Percentiles rank a stretch among this genome's conserved stretches.
phyloP scores from a whole-genome alignment of 2,113 vertebrate species.

The human (Homo sapiens) region DNA sequence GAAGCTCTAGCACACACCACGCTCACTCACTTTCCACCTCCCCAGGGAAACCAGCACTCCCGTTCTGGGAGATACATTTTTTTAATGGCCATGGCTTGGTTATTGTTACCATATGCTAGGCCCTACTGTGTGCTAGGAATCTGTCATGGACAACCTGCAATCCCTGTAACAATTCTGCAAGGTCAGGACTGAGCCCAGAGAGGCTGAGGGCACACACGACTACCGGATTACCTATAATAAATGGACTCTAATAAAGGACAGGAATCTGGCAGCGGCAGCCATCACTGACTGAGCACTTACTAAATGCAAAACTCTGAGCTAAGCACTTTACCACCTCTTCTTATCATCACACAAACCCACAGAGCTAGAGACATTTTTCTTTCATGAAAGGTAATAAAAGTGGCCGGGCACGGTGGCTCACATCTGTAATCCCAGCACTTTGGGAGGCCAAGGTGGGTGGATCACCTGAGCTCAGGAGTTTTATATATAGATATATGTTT shows the following conservation, averaged over 20 bases:
- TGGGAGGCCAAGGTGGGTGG: too few species aligned
- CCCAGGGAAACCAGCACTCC: too few species aligned
- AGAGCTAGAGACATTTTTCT: not conserved
- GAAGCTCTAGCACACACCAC: not conserved
- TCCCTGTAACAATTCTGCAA: not conserved
- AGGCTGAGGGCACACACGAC: not conserved
- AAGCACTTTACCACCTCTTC: not conserved
- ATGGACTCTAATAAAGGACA: not conserved
- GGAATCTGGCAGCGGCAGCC: not conserved
- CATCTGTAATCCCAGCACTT: too few species aligned
- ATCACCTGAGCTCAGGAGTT: too few species aligned
- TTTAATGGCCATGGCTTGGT: not conserved
- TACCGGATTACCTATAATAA: not conserved
- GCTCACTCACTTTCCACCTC: not conserved
- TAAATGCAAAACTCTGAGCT: not conserved
- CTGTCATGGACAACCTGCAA: not conserved
- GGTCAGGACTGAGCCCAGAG: not conserved
- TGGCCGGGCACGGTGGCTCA: too few species aligned
- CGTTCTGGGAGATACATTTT: not conserved
- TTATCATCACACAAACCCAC: not conserved
- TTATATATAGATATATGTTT: too few species aligned
- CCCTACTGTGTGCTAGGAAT: not conserved
- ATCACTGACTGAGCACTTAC: not conserved
- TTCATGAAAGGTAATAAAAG: not conserved
- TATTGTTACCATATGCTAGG: not conserved